A percentile compares a stretch with the other conserved stretches of the same genome.
Evolutionary conservation across 2,797 vertebrate species (phyloP).

Genomic region (Enteromius afrohamiltoni): DNA sequence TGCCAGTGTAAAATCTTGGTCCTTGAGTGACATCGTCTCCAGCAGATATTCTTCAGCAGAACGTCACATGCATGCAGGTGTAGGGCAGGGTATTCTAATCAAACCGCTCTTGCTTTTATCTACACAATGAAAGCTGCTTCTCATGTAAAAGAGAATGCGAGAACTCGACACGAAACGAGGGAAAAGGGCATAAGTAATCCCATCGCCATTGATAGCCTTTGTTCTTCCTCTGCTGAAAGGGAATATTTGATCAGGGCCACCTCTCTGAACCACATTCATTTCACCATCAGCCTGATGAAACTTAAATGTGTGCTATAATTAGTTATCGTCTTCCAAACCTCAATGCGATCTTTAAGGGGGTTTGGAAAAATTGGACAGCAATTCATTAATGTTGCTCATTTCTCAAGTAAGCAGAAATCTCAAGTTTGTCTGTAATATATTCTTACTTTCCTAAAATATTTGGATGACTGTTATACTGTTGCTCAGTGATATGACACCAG

Average conservation of each 20-base stretch:
- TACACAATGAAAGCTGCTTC: slow-evolving; percentile 14
- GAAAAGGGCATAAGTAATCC: slow-evolving; percentile 55
- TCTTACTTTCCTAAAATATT: not conserved
- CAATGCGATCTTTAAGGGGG: slow-evolving; percentile 23
- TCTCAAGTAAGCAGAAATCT: not conserved
- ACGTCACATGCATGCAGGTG: slow-evolving; percentile 4
- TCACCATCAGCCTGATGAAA: slow-evolving; percentile 37
- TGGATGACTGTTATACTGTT: slow-evolving; percentile 16
- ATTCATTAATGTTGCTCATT: not conserved
- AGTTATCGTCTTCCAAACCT: slow-evolving; percentile 40
- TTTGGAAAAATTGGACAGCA: not conserved
- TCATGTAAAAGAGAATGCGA: slow-evolving; percentile 30
- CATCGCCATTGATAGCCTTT: slow-evolving; percentile 44
- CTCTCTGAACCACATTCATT: slow-evolving; percentile 48
- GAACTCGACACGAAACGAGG: slow-evolving; percentile 38
- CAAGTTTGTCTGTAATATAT: not conserved
- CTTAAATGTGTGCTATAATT: slow-evolving; percentile 44
- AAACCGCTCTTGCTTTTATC: slow-evolving; percentile 44
- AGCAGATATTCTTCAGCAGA: slow-evolving; percentile 4
- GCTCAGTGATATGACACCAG: slow-evolving; percentile 17
- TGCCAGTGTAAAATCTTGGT: not conserved
- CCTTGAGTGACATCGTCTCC: not conserved
- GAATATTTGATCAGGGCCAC: slow-evolving; percentile 57
- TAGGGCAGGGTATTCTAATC: slow-evolving; percentile 29
- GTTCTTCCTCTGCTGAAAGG: slow-evolving; percentile 45